Conservation (phyloP, 2,113 vertebrate species). For the Guaruba guarouba region DNA sequence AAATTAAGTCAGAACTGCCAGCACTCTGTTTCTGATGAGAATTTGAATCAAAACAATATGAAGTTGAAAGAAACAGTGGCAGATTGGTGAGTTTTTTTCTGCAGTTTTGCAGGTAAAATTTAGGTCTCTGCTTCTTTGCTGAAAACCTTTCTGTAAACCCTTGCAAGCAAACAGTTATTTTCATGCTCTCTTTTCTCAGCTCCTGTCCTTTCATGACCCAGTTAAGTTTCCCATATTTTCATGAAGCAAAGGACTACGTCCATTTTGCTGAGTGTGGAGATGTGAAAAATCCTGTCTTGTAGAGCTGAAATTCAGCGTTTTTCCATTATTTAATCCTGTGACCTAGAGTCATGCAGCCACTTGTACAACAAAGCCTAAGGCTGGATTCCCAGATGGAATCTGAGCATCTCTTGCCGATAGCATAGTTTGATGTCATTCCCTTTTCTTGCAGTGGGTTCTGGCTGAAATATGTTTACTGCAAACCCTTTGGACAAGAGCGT, state of each 20-base stretch:
- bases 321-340: neutral
- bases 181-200: neutral
- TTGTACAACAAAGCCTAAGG: neutral
- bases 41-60: neutral
- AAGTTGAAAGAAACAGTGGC: neutral
- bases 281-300: neutral
- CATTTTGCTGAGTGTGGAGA: neutral
- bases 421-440: neutral
- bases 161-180: neutral
- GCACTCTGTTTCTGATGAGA: slow-evolving; percentile 5
- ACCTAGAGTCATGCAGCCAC: neutral
- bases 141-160: neutral
- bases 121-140: neutral
- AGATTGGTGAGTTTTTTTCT: neutral
- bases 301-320: neutral
- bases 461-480: neutral
- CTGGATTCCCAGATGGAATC: neutral
- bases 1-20: neutral
- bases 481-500: neutral
- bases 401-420: neutral
- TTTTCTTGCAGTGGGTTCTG: neutral
- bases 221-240: neutral
- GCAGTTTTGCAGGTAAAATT: neutral
- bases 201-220: neutral
- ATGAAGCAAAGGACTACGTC: neutral